Evolutionary conservation across 2,888 invertebrate species (phyloP), one percentile per base, ranked within the genome.

Genomic region (Anaspis maculata): DNA sequence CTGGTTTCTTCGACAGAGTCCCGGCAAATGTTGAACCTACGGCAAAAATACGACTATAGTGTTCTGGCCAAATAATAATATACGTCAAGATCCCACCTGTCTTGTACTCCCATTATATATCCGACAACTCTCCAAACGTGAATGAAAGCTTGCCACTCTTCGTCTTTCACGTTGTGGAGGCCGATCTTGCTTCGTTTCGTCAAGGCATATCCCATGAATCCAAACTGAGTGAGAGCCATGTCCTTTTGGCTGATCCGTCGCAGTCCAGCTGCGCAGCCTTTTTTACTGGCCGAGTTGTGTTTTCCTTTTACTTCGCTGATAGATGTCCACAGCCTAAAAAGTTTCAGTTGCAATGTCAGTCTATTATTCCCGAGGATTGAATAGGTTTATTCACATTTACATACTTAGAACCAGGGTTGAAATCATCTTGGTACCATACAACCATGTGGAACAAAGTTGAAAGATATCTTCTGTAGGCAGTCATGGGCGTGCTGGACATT

Each of bases 51-150:
- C 9, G 9, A 4, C 5, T 10, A 10, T 4, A 13, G 5, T 14
- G 2, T 16, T 15, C n/a, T n/a, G 15, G 13, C 3, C 12, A 22
- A 25, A n/a, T 16, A 9, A n/a, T n/a, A n/a, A n/a, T n/a, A n/a
- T n/a, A n/a, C n/a, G n/a, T n/a, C n/a, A n/a, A n/a, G n/a, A n/a
- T 52, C 59, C 57, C 48, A 83, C 79, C 72, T 77, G 48, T 92
- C 88, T 45, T 86, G 76, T 38, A 92, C 76, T 2, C 94, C 94
- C 42, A 92, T 69, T 57, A 87, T 66, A 54, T 80, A 72, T 0
- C 89, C 90, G 26, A 92, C 69, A 1, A 84, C 81, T 40, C 80
- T 74, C 92, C 91, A 92, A 54, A 87, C 74, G 60, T 92, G 88
- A 3, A 84, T 67, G 40, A 85, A 82, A 1, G 78, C 82, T 30